Base-by-base conservation (phyloP, 2,113 vertebrate species). In the crab-eating macaque (Macaca fascicularis) region DNA sequence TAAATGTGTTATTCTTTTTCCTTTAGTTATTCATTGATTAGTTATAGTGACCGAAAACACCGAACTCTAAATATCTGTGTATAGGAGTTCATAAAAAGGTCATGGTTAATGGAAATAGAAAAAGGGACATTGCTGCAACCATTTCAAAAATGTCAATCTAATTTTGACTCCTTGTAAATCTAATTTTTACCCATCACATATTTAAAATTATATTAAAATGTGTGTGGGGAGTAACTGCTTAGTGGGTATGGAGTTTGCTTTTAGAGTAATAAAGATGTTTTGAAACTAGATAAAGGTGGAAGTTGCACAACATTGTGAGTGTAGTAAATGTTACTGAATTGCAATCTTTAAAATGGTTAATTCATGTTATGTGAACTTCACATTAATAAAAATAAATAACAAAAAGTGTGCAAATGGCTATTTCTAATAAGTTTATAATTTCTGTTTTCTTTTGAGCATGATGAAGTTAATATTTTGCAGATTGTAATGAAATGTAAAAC, bases 1-100 rank as follows among this genome's bases (percentile, higher is more conserved):
- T 69, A 92, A 96, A 30, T 82, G 11, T 87, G 6, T 12, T 93
- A 57, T 55, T 89, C 19, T 64, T 80, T 59, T 90, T 82, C 94
- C 93, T 89, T 97, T 74, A n/a, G 3, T 50, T 96, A 85, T 48
- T 91, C 19, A 90, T 38, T 90, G 78, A 90, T 89, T 92, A 84
- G 35, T 82, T 59, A 61, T 76, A 55, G 92, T 96, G 40, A 94
- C 43, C 38, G 92, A 93, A 94, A 83, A 96, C 97, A 97, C n/a
- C 8, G 43, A 4, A 95, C 84, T 96, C 96, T 59, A 89, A 67
- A 90, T 69, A 89, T 61, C 90, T n/a, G 6, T 90, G 83, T 57
- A 83, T 75, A 74, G 96, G 23, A n/a, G 20, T 69, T 80, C 11
- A 69, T 27, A 11, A 50, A 86, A 83, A 83, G 32, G 9, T 61